These are phyloP conservation scores for Proteles cristata DNA, from an alignment of 2,113 vertebrate genomes.

Conservation along the genomic window DNA sequence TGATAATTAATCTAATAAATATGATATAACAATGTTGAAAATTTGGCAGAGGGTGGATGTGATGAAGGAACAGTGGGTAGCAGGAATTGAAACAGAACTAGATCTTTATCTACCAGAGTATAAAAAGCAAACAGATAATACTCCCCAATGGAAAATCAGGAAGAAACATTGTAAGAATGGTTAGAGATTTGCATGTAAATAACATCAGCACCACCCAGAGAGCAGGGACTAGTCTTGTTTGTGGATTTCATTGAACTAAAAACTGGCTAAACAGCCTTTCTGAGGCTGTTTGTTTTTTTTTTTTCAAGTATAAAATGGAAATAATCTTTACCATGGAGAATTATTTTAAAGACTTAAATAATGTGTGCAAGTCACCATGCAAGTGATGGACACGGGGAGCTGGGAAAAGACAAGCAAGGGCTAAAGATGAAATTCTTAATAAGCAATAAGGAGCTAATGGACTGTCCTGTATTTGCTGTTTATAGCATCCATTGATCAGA, in stretches of 20 bases:
- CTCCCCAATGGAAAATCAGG: background rate
- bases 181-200: background rate
- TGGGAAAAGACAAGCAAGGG: background rate
- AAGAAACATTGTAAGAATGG: background rate
- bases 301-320: background rate
- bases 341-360: background rate
- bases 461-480: background rate
- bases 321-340: background rate
- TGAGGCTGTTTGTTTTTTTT: background rate
- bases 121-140: background rate
- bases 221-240: background rate
- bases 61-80: background rate
- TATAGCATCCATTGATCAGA: background rate
- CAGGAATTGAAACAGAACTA: background rate
- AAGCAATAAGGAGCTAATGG: background rate
- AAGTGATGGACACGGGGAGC: background rate
- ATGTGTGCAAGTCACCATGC: background rate
- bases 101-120: background rate
- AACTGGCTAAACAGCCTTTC: background rate
- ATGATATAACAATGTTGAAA: background rate
- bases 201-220: background rate
- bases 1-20: background rate
- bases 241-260: conserved; percentile 27
- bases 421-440: background rate
- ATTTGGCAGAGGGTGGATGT: background rate